A percentile compares a stretch with the other conserved stretches of the same genome.
phyloP scores from a whole-genome alignment of 1,140 invertebrate genomes.

The Caerostris extrusa region DNA sequence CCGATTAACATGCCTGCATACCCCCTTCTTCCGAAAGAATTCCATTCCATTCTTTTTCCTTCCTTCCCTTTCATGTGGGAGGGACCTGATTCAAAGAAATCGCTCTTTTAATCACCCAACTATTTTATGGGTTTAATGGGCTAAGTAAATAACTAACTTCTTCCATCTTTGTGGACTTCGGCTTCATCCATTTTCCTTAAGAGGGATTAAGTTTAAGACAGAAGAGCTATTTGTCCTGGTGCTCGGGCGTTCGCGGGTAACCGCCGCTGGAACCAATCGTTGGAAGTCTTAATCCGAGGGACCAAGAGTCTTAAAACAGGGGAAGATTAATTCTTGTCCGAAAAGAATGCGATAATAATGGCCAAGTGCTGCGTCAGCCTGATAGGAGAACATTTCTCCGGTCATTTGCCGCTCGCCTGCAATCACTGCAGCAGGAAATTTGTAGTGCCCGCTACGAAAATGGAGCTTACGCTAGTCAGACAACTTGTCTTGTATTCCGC shows the following conservation, averaged over 20 bases:
- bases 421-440: constrained; percentile 16
- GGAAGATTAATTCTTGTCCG: constrained; percentile 62
- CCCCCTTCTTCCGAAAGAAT: neutral
- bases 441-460: neutral
- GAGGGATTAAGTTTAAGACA: constrained; percentile 41
- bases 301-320: constrained; percentile 59
- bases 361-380: constrained; percentile 22
- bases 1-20: neutral
- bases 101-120: constrained; percentile 62
- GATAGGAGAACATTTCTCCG: constrained; percentile 38
- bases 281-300: constrained; percentile 58
- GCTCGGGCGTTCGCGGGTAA: constrained; percentile 36
- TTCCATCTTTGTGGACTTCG: neutral
- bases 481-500: neutral
- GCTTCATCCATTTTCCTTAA: constrained; percentile 74
- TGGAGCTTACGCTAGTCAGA: constrained; percentile 8
- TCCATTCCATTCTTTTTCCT: neutral
- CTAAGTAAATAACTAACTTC: constrained; percentile 71
- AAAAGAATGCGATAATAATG: constrained; percentile 69
- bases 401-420: constrained; percentile 15
- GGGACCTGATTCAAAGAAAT: constrained; percentile 40
- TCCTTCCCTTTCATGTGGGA: neutral
- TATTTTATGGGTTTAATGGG: constrained; percentile 75
- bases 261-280: constrained; percentile 40
- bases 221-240: constrained; percentile 61